Percentiles rank a stretch among this genome's conserved stretches.
Evolutionary conservation across 2,797 vertebrate genomes (phyloP).

Genomic region (Poeciliopsis infans): DNA sequence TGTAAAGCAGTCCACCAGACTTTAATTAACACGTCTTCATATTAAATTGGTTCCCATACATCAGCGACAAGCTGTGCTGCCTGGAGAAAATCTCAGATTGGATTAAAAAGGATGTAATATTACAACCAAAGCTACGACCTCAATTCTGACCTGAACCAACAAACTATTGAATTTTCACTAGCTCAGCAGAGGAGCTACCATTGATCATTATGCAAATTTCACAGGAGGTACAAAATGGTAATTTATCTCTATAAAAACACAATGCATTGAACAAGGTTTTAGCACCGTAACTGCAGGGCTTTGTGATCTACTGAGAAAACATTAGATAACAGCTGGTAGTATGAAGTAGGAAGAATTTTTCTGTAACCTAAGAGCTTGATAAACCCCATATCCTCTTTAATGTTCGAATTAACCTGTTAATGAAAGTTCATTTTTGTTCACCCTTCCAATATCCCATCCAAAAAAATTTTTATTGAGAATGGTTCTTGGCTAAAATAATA

Average conservation of each 20-base stretch:
- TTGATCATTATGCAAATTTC: slow-evolving; percentile 62
- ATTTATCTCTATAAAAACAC: slow-evolving; percentile 57
- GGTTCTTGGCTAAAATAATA: slow-evolving; percentile 51
- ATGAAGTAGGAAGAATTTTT: slow-evolving; percentile 2
- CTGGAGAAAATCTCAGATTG: slow-evolving; percentile 35
- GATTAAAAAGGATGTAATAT: slow-evolving; percentile 51
- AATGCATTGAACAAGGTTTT: slow-evolving; percentile 40
- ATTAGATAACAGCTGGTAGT: slow-evolving; percentile 1
- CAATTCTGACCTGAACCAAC: slow-evolving; percentile 51
- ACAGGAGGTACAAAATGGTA: slow-evolving; percentile 52
- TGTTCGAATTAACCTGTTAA: slow-evolving; percentile 34
- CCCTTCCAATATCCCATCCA: background rate
- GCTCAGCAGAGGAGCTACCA: slow-evolving; percentile 65
- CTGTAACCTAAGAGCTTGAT: background rate
- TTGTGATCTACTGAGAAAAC: slow-evolving; percentile 21
- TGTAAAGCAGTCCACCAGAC: background rate
- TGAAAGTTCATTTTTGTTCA: slow-evolving; percentile 44
- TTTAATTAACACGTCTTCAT: slow-evolving; percentile 10
- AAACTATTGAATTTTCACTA: slow-evolving; percentile 68
- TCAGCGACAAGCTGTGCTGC: slow-evolving; percentile 2
- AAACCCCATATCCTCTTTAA: slow-evolving; percentile 20
- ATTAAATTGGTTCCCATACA: slow-evolving; percentile 8
- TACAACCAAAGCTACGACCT: slow-evolving; percentile 61
- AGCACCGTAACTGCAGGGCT: slow-evolving; percentile 15
- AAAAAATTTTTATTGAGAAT: slow-evolving; percentile 14